Evolutionary conservation across 2,888 invertebrate species (phyloP).

Genomic region (Beris chalybata): DNA sequence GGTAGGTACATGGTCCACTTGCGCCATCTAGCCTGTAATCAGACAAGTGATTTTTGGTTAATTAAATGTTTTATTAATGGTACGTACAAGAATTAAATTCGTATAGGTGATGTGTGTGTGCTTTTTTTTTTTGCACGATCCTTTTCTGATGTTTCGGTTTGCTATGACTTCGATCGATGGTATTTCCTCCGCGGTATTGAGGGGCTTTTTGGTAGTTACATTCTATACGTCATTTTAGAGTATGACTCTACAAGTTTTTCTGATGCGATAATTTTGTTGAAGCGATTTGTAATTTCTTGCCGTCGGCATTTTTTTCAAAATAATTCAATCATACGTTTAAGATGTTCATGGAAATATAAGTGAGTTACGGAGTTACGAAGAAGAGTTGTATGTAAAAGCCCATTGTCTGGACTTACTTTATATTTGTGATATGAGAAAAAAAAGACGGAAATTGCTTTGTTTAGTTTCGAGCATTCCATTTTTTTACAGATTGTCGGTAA

Average conservation of each 20-base stretch:
- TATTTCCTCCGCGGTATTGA: slow-evolving; percentile 8
- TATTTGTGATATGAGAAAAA: no score
- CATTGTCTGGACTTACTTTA: no score
- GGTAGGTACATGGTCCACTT: slow-evolving; percentile 20
- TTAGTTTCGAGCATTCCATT: no score
- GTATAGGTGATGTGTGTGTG: neutral
- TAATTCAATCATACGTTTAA: neutral
- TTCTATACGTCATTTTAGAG: slow-evolving; percentile 14
- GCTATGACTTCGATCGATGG: slow-evolving; percentile 14
- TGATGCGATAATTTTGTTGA: slow-evolving; percentile 28
- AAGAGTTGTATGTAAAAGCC: no score
- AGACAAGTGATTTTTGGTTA: slow-evolving; percentile 31
- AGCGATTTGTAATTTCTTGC: slow-evolving; percentile 27
- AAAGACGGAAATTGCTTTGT: no score
- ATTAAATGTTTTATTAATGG: slow-evolving; percentile 31
- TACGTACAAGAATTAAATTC: neutral
- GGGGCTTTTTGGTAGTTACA: neutral
- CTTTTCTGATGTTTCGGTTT: slow-evolving; percentile 1
- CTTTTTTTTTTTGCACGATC: slow-evolving; percentile 19
- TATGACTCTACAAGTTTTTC: slow-evolving; percentile 29
- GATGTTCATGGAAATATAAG: slow-evolving; percentile 2
- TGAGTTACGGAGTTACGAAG: no score
- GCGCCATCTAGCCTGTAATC: slow-evolving; percentile 14
- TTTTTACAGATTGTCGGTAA: no score
- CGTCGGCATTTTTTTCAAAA: slow-evolving; percentile 21